Evolutionary conservation across 2,888 invertebrate genomes (phyloP).

Genomic region (Netelia fuscicornis): DNA sequence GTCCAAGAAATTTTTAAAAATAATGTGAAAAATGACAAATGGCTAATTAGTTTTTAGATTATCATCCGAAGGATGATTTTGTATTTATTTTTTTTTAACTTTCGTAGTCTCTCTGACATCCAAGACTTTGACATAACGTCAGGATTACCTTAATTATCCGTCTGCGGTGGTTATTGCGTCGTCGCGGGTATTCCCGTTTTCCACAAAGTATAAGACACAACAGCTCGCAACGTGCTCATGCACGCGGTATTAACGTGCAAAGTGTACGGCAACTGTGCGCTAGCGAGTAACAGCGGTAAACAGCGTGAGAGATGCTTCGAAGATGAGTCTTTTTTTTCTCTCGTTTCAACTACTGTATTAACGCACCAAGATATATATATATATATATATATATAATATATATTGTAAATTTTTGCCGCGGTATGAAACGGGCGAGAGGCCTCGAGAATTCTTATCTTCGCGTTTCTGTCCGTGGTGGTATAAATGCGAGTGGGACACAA

Average conservation of each 20-base stretch:
- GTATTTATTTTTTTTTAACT: too few species aligned
- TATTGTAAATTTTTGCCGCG: conserved; percentile 8
- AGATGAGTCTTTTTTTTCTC: not conserved
- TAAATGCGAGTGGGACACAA: too few species aligned
- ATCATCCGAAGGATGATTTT: too few species aligned
- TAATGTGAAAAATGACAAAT: too few species aligned
- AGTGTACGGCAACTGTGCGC: not conserved
- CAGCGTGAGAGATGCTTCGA: conserved; percentile 12
- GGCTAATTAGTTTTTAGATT: too few species aligned
- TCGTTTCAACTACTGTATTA: conserved; percentile 4
- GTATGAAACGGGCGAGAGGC: too few species aligned
- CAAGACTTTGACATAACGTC: not conserved
- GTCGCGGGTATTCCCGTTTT: conserved; percentile 39
- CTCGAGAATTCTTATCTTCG: too few species aligned
- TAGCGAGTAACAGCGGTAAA: conserved; percentile 8
- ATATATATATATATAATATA: not conserved
- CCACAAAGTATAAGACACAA: not conserved
- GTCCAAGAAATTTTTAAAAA: too few species aligned
- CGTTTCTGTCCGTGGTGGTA: too few species aligned
- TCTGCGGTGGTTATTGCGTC: conserved; percentile 22
- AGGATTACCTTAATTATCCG: not conserved
- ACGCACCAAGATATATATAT: not conserved
- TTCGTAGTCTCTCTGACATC: not conserved
- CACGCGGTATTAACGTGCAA: not conserved
- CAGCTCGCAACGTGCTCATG: not conserved